Base-by-base conservation (phyloP, 2,797 vertebrate genomes). In the Halcyon smyrnensis region DNA sequence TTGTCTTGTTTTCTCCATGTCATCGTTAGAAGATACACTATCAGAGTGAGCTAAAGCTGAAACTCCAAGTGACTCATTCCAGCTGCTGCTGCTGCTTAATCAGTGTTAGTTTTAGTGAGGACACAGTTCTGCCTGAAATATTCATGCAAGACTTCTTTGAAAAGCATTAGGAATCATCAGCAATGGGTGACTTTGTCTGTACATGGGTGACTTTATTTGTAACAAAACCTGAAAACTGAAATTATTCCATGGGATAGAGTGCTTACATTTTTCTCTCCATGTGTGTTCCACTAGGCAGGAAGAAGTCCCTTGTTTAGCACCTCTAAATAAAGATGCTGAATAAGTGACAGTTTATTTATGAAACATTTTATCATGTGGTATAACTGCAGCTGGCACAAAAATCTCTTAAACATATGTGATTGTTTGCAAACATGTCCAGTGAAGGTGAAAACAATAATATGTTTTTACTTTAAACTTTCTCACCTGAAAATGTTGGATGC, bases 311-410 rank as follows among this genome's bases (percentile, higher is more conserved):
- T 92, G 75, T 89, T 96, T 94, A 96, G 81, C 92, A 95, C 81
- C 83, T 93, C 89, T 94, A 94, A 97, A 96, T 95, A 97, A 96
- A 97, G 95, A 94, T 85, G 80, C 91, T 87, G 90, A 95, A 87
- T 74, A 96, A 97, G 64, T 95, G 90, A 91, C 91, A 94, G 94
- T 54, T 97, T 96, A 93, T 95, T 96, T 96, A 88, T 87, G 82
- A 97, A 95, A 96, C 85, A 92, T 70, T 91, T 57, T 83, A 87
- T 97, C 60, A 3, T 92, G 92, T 96, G 79, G 63, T 89, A 77
- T 79, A 91, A 87, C 79, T 97, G 59, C 90, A 97, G 78, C 88
- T 96, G 94, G 95, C 93, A 97, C 77, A 80, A 93, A 92, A 96
- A 91, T 87, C 67, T 74, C 36, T 75, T 91, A 86, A 94, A 85